Evolutionary conservation across 1,140 invertebrate species (phyloP).

Genomic region (Sycophaga agraensis): DNA sequence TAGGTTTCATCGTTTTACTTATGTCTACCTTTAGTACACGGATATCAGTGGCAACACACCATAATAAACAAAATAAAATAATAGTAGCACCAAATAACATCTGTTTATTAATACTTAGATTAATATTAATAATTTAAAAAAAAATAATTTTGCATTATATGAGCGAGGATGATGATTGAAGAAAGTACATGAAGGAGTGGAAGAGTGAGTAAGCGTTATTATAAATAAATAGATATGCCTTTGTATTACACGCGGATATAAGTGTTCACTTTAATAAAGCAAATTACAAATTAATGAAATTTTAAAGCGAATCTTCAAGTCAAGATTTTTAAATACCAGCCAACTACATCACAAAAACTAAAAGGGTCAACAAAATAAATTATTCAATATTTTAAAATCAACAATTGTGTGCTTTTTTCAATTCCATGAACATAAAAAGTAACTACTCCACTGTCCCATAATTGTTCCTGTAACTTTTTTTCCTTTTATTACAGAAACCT

Average conservation of each 20-base stretch:
- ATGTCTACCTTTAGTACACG: background rate
- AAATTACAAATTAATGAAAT: conserved; percentile 20
- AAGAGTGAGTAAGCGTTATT: conserved; percentile 25
- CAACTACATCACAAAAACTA: background rate
- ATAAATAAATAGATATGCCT: conserved; percentile 16
- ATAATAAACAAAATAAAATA: background rate
- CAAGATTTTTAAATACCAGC: conserved; percentile 6
- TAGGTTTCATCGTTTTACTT: background rate
- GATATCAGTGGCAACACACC: conserved; percentile 2
- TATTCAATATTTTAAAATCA: conserved; percentile 26
- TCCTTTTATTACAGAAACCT: conserved; percentile 39
- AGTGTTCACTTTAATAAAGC: conserved; percentile 1
- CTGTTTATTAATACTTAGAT: conserved; percentile 18
- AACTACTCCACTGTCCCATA: too few relatives aligned
- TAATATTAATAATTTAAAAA: conserved; percentile 21
- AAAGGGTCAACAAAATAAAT: conserved; percentile 24
- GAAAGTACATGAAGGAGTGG: conserved; percentile 18
- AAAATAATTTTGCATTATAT: conserved; percentile 19
- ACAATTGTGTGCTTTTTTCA: background rate
- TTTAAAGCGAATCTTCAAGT: conserved; percentile 7
- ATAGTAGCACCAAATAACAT: conserved; percentile 13
- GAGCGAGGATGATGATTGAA: conserved; percentile 14
- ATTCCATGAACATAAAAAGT: background rate
- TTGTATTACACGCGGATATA: background rate
- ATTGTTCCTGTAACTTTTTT: conserved; percentile 25